Evolutionary conservation across 2,888 invertebrate genomes (phyloP).

Genomic region (Spisula solida): DNA sequence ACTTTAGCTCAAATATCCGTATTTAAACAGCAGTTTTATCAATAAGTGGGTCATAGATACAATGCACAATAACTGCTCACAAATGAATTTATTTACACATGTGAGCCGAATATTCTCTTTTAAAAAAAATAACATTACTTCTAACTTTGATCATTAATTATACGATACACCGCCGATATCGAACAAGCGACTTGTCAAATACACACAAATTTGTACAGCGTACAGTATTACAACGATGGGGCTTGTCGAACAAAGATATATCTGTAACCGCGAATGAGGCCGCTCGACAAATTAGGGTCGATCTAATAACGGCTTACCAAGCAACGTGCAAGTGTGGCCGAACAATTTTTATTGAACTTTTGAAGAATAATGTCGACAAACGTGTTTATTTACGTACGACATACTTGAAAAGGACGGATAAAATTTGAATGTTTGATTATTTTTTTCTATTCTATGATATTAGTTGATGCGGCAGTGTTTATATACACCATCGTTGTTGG

Average conservation of each 20-base stretch:
- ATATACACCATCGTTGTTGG: background rate
- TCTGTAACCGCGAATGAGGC: background rate
- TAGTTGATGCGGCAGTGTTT: background rate
- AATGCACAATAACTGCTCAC: background rate
- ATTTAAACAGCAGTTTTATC: background rate
- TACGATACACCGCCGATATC: background rate
- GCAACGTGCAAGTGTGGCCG: slow-evolving; percentile 6
- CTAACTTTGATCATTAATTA: background rate
- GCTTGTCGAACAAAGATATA: background rate
- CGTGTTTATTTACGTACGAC: background rate
- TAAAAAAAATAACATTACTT: background rate
- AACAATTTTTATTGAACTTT: background rate
- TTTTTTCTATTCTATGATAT: background rate
- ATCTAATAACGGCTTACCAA: background rate
- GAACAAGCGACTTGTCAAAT: background rate
- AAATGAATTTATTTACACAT: slow-evolving; percentile 8
- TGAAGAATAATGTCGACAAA: background rate
- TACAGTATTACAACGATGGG: background rate
- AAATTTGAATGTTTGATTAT: background rate
- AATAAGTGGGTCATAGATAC: background rate
- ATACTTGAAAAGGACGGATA: background rate
- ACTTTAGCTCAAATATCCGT: background rate
- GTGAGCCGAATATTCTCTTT: background rate
- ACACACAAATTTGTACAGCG: background rate
- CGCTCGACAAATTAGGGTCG: background rate